phyloP scores from a whole-genome alignment of 2,888 invertebrate species.

The Caenorhabditis uteleia region DNA sequence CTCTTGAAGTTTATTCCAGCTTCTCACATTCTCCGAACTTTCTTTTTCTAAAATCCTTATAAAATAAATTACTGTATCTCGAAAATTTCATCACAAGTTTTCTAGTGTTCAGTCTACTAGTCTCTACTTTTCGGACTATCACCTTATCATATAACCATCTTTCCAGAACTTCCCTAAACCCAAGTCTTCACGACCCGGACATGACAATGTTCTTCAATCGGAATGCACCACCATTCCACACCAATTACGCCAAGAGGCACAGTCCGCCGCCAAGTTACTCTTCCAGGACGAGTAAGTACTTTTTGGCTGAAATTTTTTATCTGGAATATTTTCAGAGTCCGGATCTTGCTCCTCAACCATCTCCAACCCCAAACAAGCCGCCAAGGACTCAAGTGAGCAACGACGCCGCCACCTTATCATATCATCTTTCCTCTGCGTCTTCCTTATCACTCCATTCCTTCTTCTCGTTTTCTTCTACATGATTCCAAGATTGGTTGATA shows the following conservation, averaged over 20 bases:
- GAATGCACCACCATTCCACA: conserved; percentile 46
- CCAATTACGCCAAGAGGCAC: conserved; percentile 40
- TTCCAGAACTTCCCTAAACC: conserved; percentile 51
- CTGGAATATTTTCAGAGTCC: conserved; percentile 14
- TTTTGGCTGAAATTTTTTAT: background rate
- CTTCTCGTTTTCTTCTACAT: conserved; percentile 35
- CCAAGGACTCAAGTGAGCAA: too few species aligned
- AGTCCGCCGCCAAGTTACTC: conserved; percentile 49
- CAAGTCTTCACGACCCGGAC: conserved; percentile 50
- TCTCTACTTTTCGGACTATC: too few species aligned
- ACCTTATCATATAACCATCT: too few species aligned
- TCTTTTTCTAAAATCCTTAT: too few species aligned
- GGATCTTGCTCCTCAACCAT: conserved; percentile 15
- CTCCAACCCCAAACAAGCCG: background rate
- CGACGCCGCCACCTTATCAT: too few species aligned
- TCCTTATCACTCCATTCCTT: conserved; percentile 17
- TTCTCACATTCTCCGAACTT: too few species aligned
- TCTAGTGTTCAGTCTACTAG: too few species aligned
- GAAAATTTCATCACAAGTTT: too few species aligned
- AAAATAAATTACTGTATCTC: too few species aligned
- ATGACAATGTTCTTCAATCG: conserved; percentile 50
- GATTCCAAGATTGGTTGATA: conserved; percentile 20
- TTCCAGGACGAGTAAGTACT: conserved; percentile 20
- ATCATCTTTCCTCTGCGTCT: too few species aligned
- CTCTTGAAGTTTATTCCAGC: too few species aligned